Evolutionary conservation across 2,113 vertebrate genomes (phyloP), one percentile per base, ranked within the genome.

Genomic region (Spea multiplicata): DNA sequence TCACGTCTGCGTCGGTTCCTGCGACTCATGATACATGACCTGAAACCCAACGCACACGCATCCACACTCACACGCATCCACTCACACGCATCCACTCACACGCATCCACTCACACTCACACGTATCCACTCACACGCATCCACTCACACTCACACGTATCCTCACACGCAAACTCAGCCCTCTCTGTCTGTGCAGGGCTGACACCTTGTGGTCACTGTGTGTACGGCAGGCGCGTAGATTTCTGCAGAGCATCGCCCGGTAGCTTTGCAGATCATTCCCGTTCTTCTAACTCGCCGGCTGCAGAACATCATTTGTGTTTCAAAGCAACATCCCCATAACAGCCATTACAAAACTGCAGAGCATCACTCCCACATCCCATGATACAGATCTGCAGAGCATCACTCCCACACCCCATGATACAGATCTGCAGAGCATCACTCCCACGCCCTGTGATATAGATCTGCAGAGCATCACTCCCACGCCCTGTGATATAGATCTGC

Each of bases 191-290:
- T 66, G 70, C 70, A 66, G 76, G 16, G 50, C 61, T 53, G 76
- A 48, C 77, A 59, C 13, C 77, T 8, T 5, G 77, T 73, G 77
- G 70, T 64, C 59, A 66, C 61, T 57, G 61, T 73, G 48, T 79
- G 69, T 66, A 79, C 73, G 66, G 62, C 77, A 73, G 70, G 70
- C 45, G 70, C 77, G 73, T 79, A 61, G 13, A 30, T 70, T 69
- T 8, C 6, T 68, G 66, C 66, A 68, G 66, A 4, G 45, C 44
- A 68, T 46, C 66, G 47, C 44, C 66, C 0, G n/a, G 6, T 30
- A 30, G 30, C 30, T 30, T 2, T 2, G 30, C 30, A 30, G 30
- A 30, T 30, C 2, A 30, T 30, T 30, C 30, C 30, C 30, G 2
- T 30, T 30, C 30, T 30, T 30, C 30, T 30, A 30, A 30, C 45